Evolutionary conservation across 2,888 invertebrate species (phyloP), one percentile per base, ranked within the genome.

Genomic region (Philopedon plagiatum): DNA sequence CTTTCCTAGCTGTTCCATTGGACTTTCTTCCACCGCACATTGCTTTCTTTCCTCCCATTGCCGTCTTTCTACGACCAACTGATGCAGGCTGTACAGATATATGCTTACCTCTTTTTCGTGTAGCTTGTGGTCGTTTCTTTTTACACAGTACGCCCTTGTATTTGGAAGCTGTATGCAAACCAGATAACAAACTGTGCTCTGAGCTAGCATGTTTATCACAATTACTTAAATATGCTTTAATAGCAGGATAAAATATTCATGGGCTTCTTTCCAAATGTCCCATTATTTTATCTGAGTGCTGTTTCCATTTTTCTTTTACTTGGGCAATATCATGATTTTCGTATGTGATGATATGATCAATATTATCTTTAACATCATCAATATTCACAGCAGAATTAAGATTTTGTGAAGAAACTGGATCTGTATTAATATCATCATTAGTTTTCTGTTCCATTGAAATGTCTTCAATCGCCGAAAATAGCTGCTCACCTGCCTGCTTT

Each of bases 211-310:
- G 23, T 23, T 51, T 15, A 18, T 51, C 51, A 51, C 51, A 51
- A 51, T 51, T 7, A 5, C 51, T 51, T 51, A 51, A 51, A 51
- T 51, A 51, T 21, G 51, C 51, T 13, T 51, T 51, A 51, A 51
- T 51, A 51, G 51, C 51, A n/a, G 51, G 51, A 51, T 51, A 51
- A 21, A 51, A 51, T 51, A 51, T 51, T 51, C 8, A 51, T 18
- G 51, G 5, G 51, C 21, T 21, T 51, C 7, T 51, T 51, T 51
- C 51, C 51, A 51, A 51, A 51, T 51, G 51, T 51, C 8, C 7
- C 51, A 51, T 18, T 4, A 51, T 51, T 51, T 51, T 51, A 5
- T 51, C 51, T 51, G 51, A 21, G 51, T 51, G 51, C 11, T 51
- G 19, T 51, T 51, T 51, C 3, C 19, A 51, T 51, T 51, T 23